Base-by-base conservation (phyloP, 2,888 invertebrate genomes). In the Trimorus sp. region DNA sequence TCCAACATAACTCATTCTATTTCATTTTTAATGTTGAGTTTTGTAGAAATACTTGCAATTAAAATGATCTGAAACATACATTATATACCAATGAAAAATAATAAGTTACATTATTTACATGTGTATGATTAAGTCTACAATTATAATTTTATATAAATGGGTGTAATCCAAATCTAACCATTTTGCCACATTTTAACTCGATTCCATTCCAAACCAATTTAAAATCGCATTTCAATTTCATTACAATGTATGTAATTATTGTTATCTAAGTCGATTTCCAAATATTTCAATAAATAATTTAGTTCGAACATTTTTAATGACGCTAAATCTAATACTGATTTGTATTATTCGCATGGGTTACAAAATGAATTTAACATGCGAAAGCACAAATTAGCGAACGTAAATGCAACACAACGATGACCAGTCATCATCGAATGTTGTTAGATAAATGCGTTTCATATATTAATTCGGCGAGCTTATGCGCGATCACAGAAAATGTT, bases 391-490 rank as follows among this genome's bases (percentile, higher is more conserved):
- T 60, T 60, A 66, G 36, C 59, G 53, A 59, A 56, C 11, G n/a
- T 14, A 12, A 40, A 49, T 49, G 56, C 53, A 49, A 49, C 63
- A 59, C 40, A 74, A 58, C 42, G 15, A 58, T 65, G 54, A 62
- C 45, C 12, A 7, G 59, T 70, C 51, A 40, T 40, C 42, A 60
- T n/a, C 42, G 63, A 38, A 12, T 42, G 36, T 58, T 40, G 36
- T 65, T 74, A 74, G 54, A 65, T 54, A 63, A 63, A 63, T 74
- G 26, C 63, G 63, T 65, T 38, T 65, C 63, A 40, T 60, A 51
- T 8, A 58, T 58, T 74, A 65, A 74, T 74, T 26, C 36, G 48
- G 11, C 15, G 15, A n/a, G 26, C 5, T 45, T 60, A 11, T 5
- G 60, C 38, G 12, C 9, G 7, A 53, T 15, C 26, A 12, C 51